Evolutionary conservation across 2,113 vertebrate species (phyloP).

Genomic region (Chloropsis cyanopogon): DNA sequence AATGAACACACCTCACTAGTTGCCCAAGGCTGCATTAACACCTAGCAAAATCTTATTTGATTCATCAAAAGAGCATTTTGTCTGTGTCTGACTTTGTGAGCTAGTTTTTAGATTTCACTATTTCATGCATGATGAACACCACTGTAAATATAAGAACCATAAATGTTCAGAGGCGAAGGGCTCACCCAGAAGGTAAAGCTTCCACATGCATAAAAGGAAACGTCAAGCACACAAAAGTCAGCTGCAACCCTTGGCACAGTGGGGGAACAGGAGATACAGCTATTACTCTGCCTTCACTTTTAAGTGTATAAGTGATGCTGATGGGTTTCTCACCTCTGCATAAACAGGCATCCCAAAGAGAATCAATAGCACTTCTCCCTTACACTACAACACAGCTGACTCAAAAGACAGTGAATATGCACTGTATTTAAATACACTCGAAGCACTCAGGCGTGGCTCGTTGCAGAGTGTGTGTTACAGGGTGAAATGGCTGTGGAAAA

Average conservation of each 20-base stretch:
- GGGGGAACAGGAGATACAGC: neutral
- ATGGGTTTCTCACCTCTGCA: neutral
- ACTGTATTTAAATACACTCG: slow-evolving; percentile 15
- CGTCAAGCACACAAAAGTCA: neutral
- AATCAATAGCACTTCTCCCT: neutral
- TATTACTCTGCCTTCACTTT: neutral
- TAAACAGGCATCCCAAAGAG: neutral
- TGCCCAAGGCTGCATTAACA: neutral
- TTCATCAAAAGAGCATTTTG: neutral
- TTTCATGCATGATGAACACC: neutral
- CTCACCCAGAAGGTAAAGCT: neutral
- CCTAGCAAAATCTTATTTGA: neutral
- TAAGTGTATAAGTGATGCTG: neutral
- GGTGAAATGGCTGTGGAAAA: neutral
- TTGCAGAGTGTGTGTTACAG: neutral
- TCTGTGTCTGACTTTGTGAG: neutral
- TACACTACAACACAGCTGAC: neutral
- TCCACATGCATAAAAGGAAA: neutral
- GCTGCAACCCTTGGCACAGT: neutral
- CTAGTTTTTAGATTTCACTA: neutral
- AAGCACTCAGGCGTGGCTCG: neutral
- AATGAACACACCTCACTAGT: neutral
- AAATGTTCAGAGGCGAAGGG: neutral
- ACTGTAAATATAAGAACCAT: neutral
- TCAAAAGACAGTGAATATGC: neutral